Evolutionary conservation across 2,797 vertebrate species (phyloP), one percentile per base, ranked within the genome.

Genomic region (Sphaeramia orbicularis): DNA sequence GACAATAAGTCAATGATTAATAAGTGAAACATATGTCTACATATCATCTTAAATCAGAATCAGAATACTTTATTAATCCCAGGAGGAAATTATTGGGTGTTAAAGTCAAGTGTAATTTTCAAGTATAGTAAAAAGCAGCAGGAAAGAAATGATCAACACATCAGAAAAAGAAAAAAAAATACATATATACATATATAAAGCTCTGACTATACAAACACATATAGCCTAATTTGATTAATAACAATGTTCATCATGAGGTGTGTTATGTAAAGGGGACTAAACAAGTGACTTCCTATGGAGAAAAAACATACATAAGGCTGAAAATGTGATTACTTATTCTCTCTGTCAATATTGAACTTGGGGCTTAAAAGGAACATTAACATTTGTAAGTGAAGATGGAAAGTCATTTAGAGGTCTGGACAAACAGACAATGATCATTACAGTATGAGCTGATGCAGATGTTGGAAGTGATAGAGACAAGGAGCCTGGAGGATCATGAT

Each of bases 311-410:
- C 43, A 48, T 47, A 24, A 76, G 50, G 37, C 21, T 62, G 32
- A 44, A 68, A 44, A 63, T 18, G 7, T 14, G 8, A 72, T 58
- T 63, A 48, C 1, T 30, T 64, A 49, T 59, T 61, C 15, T 70
- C 1, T 50, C 38, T 32, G 77, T 87, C 75, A 86, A 80, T 87
- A 86, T 86, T 89, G 74, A 83, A 38, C 66, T 41, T 55, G 12
- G 30, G 52, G 61, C 71, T 78, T 61, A 80, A 71, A 69, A 49
- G 62, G 71, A 78, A 45, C 80, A 79, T 90, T 75, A 80, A 60
- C 50, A 37, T 80, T 45, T 75, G 66, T 71, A 60, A 79, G 66
- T 64, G 37, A 61, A n/a, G 53, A 55, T 30, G 71, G 63, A 74
- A 64, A 74, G 65, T 78, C 71, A 74, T 77, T 83, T 80, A 65